Evolutionary conservation across 1,140 invertebrate genomes (phyloP), one percentile per base, ranked within the genome.

Genomic region (Drosophila lowei): DNA sequence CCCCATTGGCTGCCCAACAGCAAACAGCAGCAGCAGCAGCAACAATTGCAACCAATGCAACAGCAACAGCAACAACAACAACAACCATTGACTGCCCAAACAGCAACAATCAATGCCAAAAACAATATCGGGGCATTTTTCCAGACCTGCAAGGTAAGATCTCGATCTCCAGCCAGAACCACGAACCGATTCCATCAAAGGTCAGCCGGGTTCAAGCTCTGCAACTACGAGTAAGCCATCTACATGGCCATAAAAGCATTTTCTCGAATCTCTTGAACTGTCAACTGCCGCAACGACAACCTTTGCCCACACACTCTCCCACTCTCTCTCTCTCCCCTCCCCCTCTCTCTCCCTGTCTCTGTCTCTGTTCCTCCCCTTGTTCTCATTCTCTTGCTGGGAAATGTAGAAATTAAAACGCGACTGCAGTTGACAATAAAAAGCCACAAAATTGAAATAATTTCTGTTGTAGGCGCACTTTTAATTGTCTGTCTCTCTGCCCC

Each of bases 81-180:
- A 25, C 18, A 18, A 18, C 18, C 28, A 28, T 1, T 8, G 28
- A 64, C 57, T 28, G 60, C 15, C 16, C 21, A 44, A 43, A 28
- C 66, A 54, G 28, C 60, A 52, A 38, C 80, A 48, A 71, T 72
- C 48, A 60, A 67, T 90, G 66, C 83, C 54, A 90, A 83, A 60
- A 77, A 79, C 63, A 90, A 72, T 62, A 76, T 91, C 81, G 90
- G 90, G 58, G 90, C 90, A 34, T 91, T 91, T 54, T 91, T 91
- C 62, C 90, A 91, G 72, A 91, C 90, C 61, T 91, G 90, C 90
- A 91, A 91, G 90, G 90, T 91, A 91, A 88, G 77, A 49, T n/a
- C 34, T 8, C 2, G 8, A 16, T 3, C 2, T 21, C 21, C 5
- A 44, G 13, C 59, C 62, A 43, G 9, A 56, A 56, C 38, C 11